Evolutionary conservation across 2,888 invertebrate genomes (phyloP), one percentile per base, ranked within the genome.

Genomic region (Margaritifera margaritifera): DNA sequence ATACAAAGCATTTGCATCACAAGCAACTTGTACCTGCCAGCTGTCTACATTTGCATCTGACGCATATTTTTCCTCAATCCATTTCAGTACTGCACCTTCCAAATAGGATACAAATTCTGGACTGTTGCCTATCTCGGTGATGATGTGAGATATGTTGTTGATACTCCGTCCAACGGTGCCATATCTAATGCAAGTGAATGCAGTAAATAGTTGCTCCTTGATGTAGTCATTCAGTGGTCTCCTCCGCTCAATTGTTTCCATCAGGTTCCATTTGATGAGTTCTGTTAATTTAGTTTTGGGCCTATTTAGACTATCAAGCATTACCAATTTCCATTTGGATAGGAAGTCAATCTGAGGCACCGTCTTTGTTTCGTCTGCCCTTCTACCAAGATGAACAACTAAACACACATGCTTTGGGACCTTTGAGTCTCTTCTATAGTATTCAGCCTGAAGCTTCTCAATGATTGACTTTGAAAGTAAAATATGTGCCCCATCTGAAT

Each of bases 141-240:
- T 64, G 0, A 76, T 24, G 4, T 61, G n/a, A n/a, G 60, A 60
- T 3, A 81, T 71, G 31, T 71, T 77, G 8, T 68, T 61, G 6
- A 74, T 62, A 68, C 68, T 31, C 53, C 79, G 67, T 20, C 72
- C 71, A 25, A 57, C 52, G 18, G 25, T 52, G 4, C 59, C 53
- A 58, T 80, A 82, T 57, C 68, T 68, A 11, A 82, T 80, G 27
- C 75, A 57, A 1, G 79, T 72, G 50, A 81, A 81, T 27, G 77
- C 69, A 78, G 78, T 75, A 50, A 80, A 76, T 6, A 82, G 62
- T 22, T 79, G 70, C 8, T 79, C 73, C 19, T 64, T 66, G 4
- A 79, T 67, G 18, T 67, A 66, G 19, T 62, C 58, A 27, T 58
- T n/a, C 51, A 78, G 56, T 50, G 74, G 73, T 54, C 66, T 42